Evolutionary conservation across 35 echinoderm and acorn worm genomes (phyloP).

Genomic region (Acanthaster planci): DNA sequence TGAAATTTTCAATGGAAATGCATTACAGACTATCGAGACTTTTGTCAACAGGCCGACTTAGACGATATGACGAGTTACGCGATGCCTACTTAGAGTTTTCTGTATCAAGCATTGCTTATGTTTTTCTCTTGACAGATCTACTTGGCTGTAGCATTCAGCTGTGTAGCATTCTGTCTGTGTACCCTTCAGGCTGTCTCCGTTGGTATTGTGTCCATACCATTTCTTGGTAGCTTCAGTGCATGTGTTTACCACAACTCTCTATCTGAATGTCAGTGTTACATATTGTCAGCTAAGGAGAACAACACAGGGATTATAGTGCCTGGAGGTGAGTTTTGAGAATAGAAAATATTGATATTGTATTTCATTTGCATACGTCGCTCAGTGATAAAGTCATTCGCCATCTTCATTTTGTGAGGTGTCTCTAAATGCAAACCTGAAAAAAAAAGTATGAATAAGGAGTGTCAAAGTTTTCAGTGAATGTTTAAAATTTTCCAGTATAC

Average conservation of each 20-base stretch:
- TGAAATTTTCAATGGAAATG: too few relatives aligned
- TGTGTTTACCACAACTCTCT: conserved; percentile 53
- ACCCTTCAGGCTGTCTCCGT: conserved; percentile 55
- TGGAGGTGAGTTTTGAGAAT: conserved; percentile 63
- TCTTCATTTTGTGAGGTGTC: too few relatives aligned
- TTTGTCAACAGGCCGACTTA: too few relatives aligned
- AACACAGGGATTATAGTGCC: conserved; percentile 51
- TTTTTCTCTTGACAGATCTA: conserved; percentile 40
- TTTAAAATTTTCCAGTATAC: too few relatives aligned
- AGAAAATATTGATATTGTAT: neutral
- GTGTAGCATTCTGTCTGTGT: conserved; percentile 36
- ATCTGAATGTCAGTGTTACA: conserved; percentile 79
- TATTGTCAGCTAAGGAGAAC: conserved; percentile 30
- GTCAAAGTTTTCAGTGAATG: too few relatives aligned
- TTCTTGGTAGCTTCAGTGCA: conserved; percentile 59
- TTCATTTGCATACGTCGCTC: neutral
- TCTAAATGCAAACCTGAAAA: too few relatives aligned
- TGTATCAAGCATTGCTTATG: neutral
- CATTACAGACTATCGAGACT: too few relatives aligned
- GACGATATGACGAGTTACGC: neutral
- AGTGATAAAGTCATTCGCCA: too few relatives aligned
- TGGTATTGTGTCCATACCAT: conserved; percentile 62
- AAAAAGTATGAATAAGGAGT: too few relatives aligned
- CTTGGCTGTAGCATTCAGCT: conserved; percentile 24
- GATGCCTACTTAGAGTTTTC: neutral